Base-by-base conservation (phyloP, 2,888 invertebrate species). In the Lasiommata megera region DNA sequence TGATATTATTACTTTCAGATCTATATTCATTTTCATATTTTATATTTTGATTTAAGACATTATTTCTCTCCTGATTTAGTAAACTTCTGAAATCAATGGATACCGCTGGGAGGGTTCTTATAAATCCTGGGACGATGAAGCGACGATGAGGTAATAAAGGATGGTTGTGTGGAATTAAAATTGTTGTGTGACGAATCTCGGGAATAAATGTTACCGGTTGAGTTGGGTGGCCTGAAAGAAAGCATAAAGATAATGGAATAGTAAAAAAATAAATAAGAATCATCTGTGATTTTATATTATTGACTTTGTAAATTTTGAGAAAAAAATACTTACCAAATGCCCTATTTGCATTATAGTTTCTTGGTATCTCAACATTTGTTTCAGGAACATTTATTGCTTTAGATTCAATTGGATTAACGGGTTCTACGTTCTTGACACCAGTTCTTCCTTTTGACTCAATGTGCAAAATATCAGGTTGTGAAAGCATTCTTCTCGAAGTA, bases 401-500 rank as follows among this genome's bases (percentile, higher is more conserved):
- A 3, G 9, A 11, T 34, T 34, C 1, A 11, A 11, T 1, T 1
- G 9, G 34, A 1, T 11, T 1, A 34, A 23, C 9, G 9, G 17
- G 23, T 9, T 28, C 16, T 14, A 28, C 14, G 9, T 36, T 12
- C 28, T 53, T 14, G 9, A 34, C n/a, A 0, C n/a, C 43, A 14
- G 18, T 9, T 34, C 43, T 53, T 6, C 12, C 11, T 36, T 53
- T 53, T 17, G 23, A 0, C 0, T 43, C 37, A 5, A 8, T 28
- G 7, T 40, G 17, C 6, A 43, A 29, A 29, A 37, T 17, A 36
- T 36, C 41, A 23, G 40, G 41, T 17, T 17, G 43, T 11, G 28
- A 12, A 12, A 47, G n/a, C 51, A 47, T 54, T 50, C 54, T 51
- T 31, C 60, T 44, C n/a, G 54, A 34, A 11, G 1, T 1, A 29